Evolutionary conservation across 2,113 vertebrate species (phyloP).

Genomic region (Macquaria australasica): DNA sequence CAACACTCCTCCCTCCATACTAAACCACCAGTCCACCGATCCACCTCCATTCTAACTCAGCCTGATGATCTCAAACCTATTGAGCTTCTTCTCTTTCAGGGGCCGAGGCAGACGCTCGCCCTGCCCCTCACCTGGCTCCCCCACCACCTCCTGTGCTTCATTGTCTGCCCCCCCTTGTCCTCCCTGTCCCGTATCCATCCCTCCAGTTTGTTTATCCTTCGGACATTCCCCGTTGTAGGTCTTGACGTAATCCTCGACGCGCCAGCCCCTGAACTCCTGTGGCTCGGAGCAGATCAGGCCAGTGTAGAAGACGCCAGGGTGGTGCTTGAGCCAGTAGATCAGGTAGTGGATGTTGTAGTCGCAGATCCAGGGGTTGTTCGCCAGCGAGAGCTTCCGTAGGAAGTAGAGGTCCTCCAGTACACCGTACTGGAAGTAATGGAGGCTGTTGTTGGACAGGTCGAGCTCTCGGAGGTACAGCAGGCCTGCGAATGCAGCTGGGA

Average conservation of each 20-base stretch:
- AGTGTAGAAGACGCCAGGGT: slow-evolving; percentile 89
- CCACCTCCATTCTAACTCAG: slow-evolving; percentile 70
- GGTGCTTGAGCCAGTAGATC: slow-evolving; percentile 97
- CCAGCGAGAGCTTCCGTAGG: slow-evolving; percentile 90
- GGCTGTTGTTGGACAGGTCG: slow-evolving; percentile 95
- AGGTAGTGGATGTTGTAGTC: slow-evolving; percentile 99
- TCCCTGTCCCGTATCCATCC: slow-evolving; percentile 73
- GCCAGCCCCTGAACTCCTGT: slow-evolving; percentile 93
- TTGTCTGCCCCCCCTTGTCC: slow-evolving; percentile 78
- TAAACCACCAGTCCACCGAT: slow-evolving; percentile 2
- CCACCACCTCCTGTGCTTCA: slow-evolving; percentile 85
- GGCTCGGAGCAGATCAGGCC: slow-evolving; percentile 92
- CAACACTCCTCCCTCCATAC: neutral
- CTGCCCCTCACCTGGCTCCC: slow-evolving; percentile 84
- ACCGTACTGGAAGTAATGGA: slow-evolving; percentile 93
- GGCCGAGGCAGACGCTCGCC: slow-evolving; percentile 75
- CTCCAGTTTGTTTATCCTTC: slow-evolving; percentile 87
- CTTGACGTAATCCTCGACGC: slow-evolving; percentile 92
- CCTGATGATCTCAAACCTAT: slow-evolving; percentile 80
- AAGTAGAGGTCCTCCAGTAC: slow-evolving; percentile 97
- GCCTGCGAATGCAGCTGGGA: slow-evolving; percentile 92
- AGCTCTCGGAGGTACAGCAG: slow-evolving; percentile 92
- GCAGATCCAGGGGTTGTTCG: slow-evolving; percentile 95
- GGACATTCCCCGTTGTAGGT: slow-evolving; percentile 98
- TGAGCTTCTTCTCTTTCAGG: slow-evolving; percentile 61